A percentile compares a stretch with the other conserved stretches of the same genome.
Conservation (phyloP, 1,140 invertebrate species). For the Octopus bimaculoides region DNA sequence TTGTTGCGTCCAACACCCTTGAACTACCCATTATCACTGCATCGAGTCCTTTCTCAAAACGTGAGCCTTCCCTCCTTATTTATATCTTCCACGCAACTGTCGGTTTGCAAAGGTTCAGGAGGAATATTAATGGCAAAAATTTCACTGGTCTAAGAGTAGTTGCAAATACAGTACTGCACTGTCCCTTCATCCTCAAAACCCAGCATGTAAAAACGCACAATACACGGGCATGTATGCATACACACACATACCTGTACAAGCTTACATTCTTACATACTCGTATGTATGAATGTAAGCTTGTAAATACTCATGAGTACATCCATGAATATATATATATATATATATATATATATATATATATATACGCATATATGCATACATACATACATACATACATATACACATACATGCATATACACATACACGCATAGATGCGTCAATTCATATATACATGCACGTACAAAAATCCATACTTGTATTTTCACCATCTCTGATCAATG, state of each 20-base stretch:
- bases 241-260: background rate
- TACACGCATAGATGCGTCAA: background rate
- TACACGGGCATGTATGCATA: background rate
- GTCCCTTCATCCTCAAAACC: too few species aligned
- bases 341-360: background rate
- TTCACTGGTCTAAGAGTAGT: too few species aligned
- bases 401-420: background rate
- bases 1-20: too few species aligned
- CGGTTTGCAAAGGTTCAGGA: too few species aligned
- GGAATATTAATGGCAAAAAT: too few species aligned
- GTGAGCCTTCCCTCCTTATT: too few species aligned
- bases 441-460: background rate
- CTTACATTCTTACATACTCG: background rate
- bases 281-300: background rate
- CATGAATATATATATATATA: background rate
- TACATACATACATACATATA: background rate
- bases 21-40: too few species aligned
- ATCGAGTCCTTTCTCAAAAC: too few species aligned
- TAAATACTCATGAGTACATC: background rate
- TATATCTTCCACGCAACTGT: too few species aligned
- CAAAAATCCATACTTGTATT: background rate
- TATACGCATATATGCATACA: background rate
- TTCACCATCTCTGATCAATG: background rate
- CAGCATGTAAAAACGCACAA: background rate
- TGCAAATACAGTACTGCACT: too few species aligned